A percentile compares a stretch with the other conserved stretches of the same genome.
These are phyloP conservation scores for Acanthochromis polyacanthus DNA, from an alignment of 2,113 vertebrate species.

Conservation along the genomic window DNA sequence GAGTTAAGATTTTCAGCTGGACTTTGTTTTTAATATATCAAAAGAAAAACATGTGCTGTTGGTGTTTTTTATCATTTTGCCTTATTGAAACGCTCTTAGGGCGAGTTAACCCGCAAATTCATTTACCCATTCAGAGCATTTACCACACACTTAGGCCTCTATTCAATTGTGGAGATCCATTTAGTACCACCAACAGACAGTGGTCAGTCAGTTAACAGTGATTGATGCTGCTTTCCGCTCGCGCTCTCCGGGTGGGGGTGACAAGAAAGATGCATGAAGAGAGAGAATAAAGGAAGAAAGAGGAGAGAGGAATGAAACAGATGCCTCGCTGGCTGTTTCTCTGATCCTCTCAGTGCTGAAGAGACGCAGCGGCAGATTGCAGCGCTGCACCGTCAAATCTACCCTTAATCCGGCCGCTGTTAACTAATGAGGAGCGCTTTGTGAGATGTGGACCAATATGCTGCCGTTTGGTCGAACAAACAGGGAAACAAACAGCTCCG, in stretches of 20 bases:
- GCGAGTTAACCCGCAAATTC: conserved; percentile 81
- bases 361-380: conserved; percentile 78
- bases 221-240: conserved; percentile 79
- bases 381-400: conserved; percentile 73
- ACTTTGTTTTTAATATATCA: conserved; percentile 70
- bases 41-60: conserved; percentile 70
- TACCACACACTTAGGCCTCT: conserved; percentile 85
- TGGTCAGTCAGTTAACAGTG: conserved; percentile 83
- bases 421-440: conserved; percentile 81
- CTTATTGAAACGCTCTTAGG: conserved; percentile 79
- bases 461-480: conserved; percentile 57
- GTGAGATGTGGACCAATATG: conserved; percentile 73
- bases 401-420: conserved; percentile 79
- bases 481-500: conserved; percentile 42
- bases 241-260: conserved; percentile 62
- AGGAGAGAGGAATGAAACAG: conserved; percentile 60
- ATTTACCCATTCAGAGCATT: conserved; percentile 85
- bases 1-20: conserved; percentile 65
- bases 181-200: conserved; percentile 81
- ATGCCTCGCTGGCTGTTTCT: conserved; percentile 59
- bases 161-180: conserved; percentile 84
- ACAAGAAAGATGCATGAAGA: conserved; percentile 77
- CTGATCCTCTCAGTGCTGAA: conserved; percentile 77
- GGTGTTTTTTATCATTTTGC: conserved; percentile 80
- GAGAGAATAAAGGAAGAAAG: conserved; percentile 54